Conservation (phyloP, 2,797 vertebrate species). For the Aphelocoma californica region DNA sequence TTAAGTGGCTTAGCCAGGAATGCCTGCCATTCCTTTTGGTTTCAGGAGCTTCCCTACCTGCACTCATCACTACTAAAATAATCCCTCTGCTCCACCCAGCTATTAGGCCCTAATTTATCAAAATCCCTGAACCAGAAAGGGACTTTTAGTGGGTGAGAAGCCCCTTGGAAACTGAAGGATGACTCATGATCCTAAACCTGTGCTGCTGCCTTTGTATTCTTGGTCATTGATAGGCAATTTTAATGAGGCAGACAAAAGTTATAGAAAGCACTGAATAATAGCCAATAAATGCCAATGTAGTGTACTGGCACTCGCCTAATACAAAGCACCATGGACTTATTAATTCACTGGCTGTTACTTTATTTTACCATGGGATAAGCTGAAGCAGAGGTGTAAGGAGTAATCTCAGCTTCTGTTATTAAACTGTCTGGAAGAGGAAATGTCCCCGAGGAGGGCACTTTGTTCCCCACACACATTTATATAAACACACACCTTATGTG, state of each 20-base stretch:
- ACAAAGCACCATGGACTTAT: background rate
- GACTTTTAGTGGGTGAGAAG: background rate
- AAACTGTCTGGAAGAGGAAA: conserved; percentile 41
- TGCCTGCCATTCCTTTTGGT: conserved; percentile 40
- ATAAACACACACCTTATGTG: background rate
- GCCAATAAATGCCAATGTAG: conserved; percentile 55
- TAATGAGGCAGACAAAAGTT: conserved; percentile 72
- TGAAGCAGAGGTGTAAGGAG: conserved; percentile 19
- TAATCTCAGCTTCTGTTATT: conserved; percentile 30
- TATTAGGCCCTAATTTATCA: conserved; percentile 23
- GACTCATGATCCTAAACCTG: background rate
- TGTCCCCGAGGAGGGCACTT: background rate
- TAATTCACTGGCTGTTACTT: conserved; percentile 28
- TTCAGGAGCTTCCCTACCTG: conserved; percentile 71
- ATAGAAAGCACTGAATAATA: conserved; percentile 58
- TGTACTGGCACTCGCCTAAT: background rate
- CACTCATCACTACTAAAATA: conserved; percentile 71
- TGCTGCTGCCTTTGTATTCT: background rate
- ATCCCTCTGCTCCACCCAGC: conserved; percentile 59
- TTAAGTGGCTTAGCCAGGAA: conserved; percentile 43
- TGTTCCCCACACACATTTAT: background rate
- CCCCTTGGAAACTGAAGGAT: background rate
- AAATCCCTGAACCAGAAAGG: background rate
- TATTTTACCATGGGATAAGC: background rate
- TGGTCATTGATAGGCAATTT: conserved; percentile 65